Evolutionary conservation across 2,888 invertebrate genomes (phyloP), one percentile per base, ranked within the genome.

Genomic region (Reticulitermes lucifugus): DNA sequence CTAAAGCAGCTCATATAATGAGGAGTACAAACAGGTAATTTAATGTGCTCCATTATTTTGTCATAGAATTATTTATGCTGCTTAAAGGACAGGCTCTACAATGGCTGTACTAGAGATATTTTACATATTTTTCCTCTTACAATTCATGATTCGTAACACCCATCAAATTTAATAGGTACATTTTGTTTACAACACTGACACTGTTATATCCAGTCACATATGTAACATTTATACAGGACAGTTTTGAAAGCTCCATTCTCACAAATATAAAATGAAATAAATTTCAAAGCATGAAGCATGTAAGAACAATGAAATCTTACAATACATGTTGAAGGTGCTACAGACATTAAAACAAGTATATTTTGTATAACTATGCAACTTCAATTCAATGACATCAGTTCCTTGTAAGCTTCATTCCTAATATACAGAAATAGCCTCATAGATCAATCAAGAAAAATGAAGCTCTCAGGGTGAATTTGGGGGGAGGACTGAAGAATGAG

Each of bases 181-280:
- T 46, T 12, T 41, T 77, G 77, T 77, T 77, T 77, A 77, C 77
- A 77, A 77, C 77, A 77, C n/a, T 51, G 22, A 77, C 43, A 77
- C 10, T 73, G 35, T 73, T 41, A 73, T 73, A 73, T 35, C 73
- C 73, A 73, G 14, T 73, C 14, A 73, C 7, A 73, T 73, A 73
- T 21, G 29, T 29, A 14, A 73, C 73, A 41, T 73, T 29, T 73
- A 73, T 73, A 73, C 73, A 73, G 46, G 41, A n/a, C 46, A 77
- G 43, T 77, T 77, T 77, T n/a, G 41, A 21, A 73, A 77, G 43
- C 77, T 46, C 77, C 46, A 46, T 77, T 25, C 77, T 14, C 22
- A 46, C 22, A 77, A 41, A 75, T 43, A 75, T 9, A 75, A 75
- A 75, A 41, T 51, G 46, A 77, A 77, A 35, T 77, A 77, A 46